Base-by-base conservation (phyloP, 1,140 invertebrate species). In the Sipha flava region DNA sequence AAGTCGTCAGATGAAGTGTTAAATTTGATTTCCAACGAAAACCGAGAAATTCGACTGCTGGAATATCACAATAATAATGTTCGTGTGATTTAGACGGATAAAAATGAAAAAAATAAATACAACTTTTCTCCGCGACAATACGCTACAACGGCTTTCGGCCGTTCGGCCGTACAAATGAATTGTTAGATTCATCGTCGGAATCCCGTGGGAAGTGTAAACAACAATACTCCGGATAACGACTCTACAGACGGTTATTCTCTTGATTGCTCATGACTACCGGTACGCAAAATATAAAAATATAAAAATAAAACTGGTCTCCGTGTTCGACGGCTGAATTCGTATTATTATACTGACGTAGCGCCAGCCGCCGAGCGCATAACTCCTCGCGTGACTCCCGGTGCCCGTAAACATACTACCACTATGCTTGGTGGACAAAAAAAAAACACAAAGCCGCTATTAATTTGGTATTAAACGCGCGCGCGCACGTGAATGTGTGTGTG, bases 191-290 rank as follows among this genome's bases (percentile, higher is more conserved):
- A 75, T 75, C 72, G 37, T 52, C 47, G 72, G 49, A 52, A 75
- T 75, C 72, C 72, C 72, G 72, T 75, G 72, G 47, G 72, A 75
- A 49, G 47, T 75, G 72, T 75, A 75, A 75, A 75, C 72, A 75
- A 75, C 72, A 75, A 75, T 75, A 75, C 72, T 75, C 26, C 26
- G 47, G 45, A 75, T 75, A 52, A 75, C 72, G 72, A 54, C 72
- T 37, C 21, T 16, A 23, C 37, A 43, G 40, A 47, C 66, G 66
- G 66, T 47, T 29, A 45, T 70, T 47, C n/a, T 47, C 23, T 47
- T 18, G 66, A 70, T 70, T 45, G 16, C 23, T 47, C 23, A 23
- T 23, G 64, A 66, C 64, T 43, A 66, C 64, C 40, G 40, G 64
- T 43, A 18, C 3, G 16, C 29, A 18, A 49, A 49, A 49, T n/a